These are phyloP conservation scores for Cyphomyrmex costatus DNA, from an alignment of 1,140 invertebrate genomes.

Conservation along the genomic window DNA sequence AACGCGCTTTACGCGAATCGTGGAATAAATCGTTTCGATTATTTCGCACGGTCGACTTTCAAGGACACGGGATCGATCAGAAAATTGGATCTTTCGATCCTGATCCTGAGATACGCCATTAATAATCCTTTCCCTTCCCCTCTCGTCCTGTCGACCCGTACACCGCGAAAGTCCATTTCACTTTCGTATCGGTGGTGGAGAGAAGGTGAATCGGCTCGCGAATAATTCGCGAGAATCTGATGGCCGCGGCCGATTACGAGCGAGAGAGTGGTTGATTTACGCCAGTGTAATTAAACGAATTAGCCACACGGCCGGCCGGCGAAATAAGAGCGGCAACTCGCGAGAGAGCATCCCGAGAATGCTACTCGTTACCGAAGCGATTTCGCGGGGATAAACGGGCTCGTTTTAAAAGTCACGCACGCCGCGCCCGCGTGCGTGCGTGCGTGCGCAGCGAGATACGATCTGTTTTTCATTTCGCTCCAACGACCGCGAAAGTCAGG, in stretches of 20 bases:
- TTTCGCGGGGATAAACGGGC: slow-evolving; percentile 55
- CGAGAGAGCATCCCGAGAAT: slow-evolving; percentile 46
- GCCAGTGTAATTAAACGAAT: slow-evolving; percentile 60
- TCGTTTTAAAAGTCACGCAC: slow-evolving; percentile 49
- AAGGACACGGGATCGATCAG: slow-evolving; percentile 52
- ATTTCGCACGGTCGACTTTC: slow-evolving; percentile 12
- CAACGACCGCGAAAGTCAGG: slow-evolving; percentile 23
- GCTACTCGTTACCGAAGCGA: slow-evolving; percentile 51
- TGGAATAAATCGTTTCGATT: slow-evolving; percentile 52
- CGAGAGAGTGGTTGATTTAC: slow-evolving; percentile 54
- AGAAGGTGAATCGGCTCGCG: slow-evolving; percentile 25
- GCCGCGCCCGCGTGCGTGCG: slow-evolving; percentile 17
- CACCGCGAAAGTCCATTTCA: slow-evolving; percentile 56
- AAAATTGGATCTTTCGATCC: slow-evolving; percentile 60
- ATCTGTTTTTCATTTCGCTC: slow-evolving; percentile 51
- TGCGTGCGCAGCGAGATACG: slow-evolving; percentile 13
- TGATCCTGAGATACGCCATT: slow-evolving; percentile 42
- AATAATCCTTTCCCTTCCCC: slow-evolving; percentile 17
- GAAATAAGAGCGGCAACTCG: slow-evolving; percentile 47
- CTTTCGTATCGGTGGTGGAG: slow-evolving; percentile 35
- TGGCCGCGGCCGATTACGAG: slow-evolving; percentile 48
- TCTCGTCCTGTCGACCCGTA: neutral
- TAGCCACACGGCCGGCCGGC: slow-evolving; percentile 51
- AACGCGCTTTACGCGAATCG: slow-evolving; percentile 34
- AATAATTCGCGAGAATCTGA: slow-evolving; percentile 56